phyloP scores from a whole-genome alignment of 2,888 invertebrate genomes.

The Coleophora deauratella region DNA sequence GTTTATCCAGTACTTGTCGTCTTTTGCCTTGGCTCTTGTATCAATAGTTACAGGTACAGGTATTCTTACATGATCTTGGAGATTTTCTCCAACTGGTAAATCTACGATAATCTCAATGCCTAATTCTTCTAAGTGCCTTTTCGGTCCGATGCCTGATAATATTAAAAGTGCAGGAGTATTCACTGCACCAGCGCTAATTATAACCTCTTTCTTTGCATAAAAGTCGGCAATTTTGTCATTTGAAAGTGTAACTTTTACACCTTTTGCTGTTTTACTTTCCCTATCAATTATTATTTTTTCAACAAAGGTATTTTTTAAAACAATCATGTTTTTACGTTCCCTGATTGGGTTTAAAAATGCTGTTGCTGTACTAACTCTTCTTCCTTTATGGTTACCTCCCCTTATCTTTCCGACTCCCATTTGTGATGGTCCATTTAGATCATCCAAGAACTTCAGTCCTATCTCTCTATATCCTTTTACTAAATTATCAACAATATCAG shows the following conservation, averaged over 20 bases:
- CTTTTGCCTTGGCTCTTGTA: constrained; percentile 39
- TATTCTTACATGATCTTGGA: constrained; percentile 65
- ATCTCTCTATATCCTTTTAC: constrained; percentile 61
- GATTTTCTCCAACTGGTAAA: constrained; percentile 57
- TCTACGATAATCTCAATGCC: constrained; percentile 38
- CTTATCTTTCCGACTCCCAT: constrained; percentile 71
- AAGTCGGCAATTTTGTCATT: constrained; percentile 34
- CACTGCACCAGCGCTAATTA: constrained; percentile 51
- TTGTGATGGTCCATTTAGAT: constrained; percentile 59
- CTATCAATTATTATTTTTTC: constrained; percentile 33
- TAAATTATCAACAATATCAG: constrained; percentile 41
- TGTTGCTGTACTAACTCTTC: constrained; percentile 70
- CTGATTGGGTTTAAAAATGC: constrained; percentile 53
- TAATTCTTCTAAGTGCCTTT: constrained; percentile 34
- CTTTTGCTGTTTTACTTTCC: constrained; percentile 31
- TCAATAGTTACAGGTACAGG: constrained; percentile 50
- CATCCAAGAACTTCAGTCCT: constrained; percentile 56
- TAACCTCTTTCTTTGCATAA: constrained; percentile 46
- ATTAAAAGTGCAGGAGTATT: constrained; percentile 54
- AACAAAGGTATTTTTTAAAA: constrained; percentile 46
- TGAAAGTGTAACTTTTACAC: constrained; percentile 35
- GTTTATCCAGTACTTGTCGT: constrained; percentile 44
- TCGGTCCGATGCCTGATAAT: constrained; percentile 56
- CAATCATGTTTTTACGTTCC: constrained; percentile 43
- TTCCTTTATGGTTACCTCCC: constrained; percentile 64